Evolutionary conservation across 2,113 vertebrate genomes (phyloP).

Genomic region (Oncorhynchus tshawytscha): DNA sequence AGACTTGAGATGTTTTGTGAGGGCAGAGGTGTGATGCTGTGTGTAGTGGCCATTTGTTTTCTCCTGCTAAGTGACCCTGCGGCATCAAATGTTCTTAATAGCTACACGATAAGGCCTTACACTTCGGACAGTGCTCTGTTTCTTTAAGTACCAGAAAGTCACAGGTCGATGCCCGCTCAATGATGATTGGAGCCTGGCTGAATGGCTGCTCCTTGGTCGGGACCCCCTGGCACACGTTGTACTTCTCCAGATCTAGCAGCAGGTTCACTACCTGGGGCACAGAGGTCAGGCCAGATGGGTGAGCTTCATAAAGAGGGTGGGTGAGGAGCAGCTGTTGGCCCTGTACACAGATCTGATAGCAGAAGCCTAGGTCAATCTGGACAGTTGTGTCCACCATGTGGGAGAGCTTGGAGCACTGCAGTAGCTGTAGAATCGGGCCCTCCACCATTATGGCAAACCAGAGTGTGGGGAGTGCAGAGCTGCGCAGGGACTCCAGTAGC

Average conservation of each 20-base stretch:
- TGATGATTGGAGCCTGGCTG: slow-evolving; percentile 43
- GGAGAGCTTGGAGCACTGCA: slow-evolving; percentile 75
- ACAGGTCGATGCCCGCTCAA: slow-evolving; percentile 70
- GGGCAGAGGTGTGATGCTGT: neutral
- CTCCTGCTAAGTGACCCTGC: neutral
- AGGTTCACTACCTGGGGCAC: slow-evolving; percentile 59
- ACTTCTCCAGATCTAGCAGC: slow-evolving; percentile 70
- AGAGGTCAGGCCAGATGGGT: slow-evolving; percentile 51
- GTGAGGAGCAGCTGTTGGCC: slow-evolving; percentile 73
- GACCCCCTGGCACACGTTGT: slow-evolving; percentile 69
- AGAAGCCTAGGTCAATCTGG: slow-evolving; percentile 68
- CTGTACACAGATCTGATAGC: slow-evolving; percentile 71
- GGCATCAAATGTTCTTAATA: slow-evolving; percentile 14
- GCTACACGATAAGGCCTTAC: slow-evolving; percentile 44
- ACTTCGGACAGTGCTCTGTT: slow-evolving; percentile 56
- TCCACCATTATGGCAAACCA: slow-evolving; percentile 72
- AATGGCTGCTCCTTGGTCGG: slow-evolving; percentile 10
- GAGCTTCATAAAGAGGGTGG: slow-evolving; percentile 67
- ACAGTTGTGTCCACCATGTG: slow-evolving; percentile 71
- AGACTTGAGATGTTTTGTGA: neutral
- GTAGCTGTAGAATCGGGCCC: slow-evolving; percentile 72
- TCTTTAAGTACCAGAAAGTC: slow-evolving; percentile 69
- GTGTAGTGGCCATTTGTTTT: neutral
- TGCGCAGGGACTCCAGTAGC: slow-evolving; percentile 61
- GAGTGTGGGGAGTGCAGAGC: slow-evolving; percentile 57